Evolutionary conservation across 2,113 vertebrate species (phyloP), one percentile per base, ranked within the genome.

Genomic region (Toxotes chatareus): DNA sequence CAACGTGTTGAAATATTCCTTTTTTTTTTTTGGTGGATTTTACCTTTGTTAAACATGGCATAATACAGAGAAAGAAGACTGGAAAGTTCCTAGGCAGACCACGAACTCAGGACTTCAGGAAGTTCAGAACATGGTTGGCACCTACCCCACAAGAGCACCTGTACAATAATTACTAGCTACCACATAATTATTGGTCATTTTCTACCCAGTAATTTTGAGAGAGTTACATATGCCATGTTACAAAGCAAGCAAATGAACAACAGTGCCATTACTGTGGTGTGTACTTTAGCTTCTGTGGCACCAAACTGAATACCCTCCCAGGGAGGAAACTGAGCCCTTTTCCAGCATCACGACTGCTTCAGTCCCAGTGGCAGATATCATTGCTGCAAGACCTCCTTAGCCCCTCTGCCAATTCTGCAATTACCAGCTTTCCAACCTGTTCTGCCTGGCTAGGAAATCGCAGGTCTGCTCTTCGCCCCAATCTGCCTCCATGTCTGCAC

Each of bases 391-490:
- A 92, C 85, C 89, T 90, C 66, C 89, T 92, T 83, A 79, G 91
- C 89, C 85, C 89, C 86, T 78, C 92, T 93, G 92, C 89, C 93
- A 94, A 91, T 88, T 93, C 86, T 91, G 87, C 91, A 95, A 94
- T 94, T 93, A 95, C 92, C 49, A 66, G 73, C 83, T 84, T 90
- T 91, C 85, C 87, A 90, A 84, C 92, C 94, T 86, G 93, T 88
- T 92, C 93, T 84, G 80, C 89, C 84, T 92, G 91, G 76, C 80
- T 49, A 86, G 91, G 95, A 95, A 95, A 82, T 86, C 89, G 79
- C 84, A 93, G 88, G 91, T 86, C 84, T 87, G 89, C 93, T 94
- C 79, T 64, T 92, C 89, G 84, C 88, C 95, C 86, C 94, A 91
- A 84, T 94, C 93, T 92, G 81, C 93, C 86, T 95, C 87, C 73